Conservation (phyloP, 2,888 invertebrate species). For the Seira musarum region DNA sequence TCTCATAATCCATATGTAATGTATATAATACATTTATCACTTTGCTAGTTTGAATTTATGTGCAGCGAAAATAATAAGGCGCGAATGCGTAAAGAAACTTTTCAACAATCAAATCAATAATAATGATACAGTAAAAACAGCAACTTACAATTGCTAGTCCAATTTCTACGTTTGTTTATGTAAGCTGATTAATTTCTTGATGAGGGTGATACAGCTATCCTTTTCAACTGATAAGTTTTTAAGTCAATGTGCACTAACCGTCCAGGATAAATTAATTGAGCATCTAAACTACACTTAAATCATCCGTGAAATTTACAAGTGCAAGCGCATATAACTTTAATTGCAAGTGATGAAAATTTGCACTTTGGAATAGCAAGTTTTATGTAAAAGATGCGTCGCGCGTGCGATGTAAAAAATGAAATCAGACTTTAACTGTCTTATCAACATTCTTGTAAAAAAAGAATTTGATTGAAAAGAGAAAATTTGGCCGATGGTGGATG, state of each 20-base stretch:
- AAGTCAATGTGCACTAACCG: background rate
- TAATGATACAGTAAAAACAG: too few species aligned
- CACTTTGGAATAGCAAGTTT: background rate
- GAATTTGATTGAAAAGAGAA: background rate
- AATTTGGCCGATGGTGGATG: slow-evolving; percentile 6
- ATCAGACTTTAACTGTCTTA: background rate
- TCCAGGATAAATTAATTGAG: too few species aligned
- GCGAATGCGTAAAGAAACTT: background rate
- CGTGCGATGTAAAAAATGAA: background rate
- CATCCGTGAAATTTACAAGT: slow-evolving; percentile 5
- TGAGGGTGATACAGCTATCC: too few species aligned
- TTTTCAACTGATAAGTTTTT: too few species aligned
- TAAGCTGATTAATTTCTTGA: background rate
- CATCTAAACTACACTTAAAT: background rate
- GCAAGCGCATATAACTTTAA: background rate
- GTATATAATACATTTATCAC: background rate
- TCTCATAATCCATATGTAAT: background rate
- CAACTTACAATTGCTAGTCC: too few species aligned
- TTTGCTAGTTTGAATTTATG: background rate
- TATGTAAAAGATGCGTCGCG: slow-evolving; percentile 2
- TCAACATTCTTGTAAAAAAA: too few species aligned
- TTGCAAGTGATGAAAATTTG: background rate
- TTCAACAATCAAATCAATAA: too few species aligned
- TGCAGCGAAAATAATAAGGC: background rate
- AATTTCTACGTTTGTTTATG: background rate